Conservation (phyloP, 2,113 vertebrate genomes). For the Antechinus flavipes region DNA sequence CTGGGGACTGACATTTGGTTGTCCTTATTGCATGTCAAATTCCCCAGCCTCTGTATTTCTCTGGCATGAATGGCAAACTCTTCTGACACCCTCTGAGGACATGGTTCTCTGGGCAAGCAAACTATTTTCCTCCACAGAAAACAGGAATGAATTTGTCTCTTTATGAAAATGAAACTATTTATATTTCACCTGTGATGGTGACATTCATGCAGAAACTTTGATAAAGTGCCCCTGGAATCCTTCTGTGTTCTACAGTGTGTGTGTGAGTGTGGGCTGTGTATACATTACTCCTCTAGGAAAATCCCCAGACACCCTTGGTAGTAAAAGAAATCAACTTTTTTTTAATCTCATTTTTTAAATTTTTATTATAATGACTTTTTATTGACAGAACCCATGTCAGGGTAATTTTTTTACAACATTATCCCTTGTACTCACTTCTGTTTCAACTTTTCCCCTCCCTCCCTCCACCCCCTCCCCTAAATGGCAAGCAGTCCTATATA, state of each 20-base stretch:
- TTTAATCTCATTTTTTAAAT: too few species aligned
- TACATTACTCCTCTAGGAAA: neutral
- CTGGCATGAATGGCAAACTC: conserved; percentile 52
- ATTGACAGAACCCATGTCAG: too few species aligned
- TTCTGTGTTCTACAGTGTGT: too few species aligned
- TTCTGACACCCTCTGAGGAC: conserved; percentile 3
- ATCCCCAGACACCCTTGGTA: neutral
- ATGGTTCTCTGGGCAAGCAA: conserved; percentile 34
- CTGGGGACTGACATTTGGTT: conserved; percentile 41
- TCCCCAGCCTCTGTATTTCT: conserved; percentile 21
- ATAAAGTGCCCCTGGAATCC: neutral
- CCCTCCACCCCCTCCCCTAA: too few species aligned
- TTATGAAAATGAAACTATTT: neutral
- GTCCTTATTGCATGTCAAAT: neutral
- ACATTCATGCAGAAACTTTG: neutral
- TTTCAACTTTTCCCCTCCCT: too few species aligned
- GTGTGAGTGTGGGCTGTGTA: too few species aligned
- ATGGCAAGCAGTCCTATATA: too few species aligned
- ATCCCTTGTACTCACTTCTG: too few species aligned
- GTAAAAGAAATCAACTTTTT: neutral
- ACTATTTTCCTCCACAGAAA: conserved; percentile 41
- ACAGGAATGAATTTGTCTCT: conserved; percentile 28
- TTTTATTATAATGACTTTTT: too few species aligned
- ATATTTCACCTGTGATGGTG: neutral
- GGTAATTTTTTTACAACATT: too few species aligned